A percentile compares a stretch with the other conserved stretches of the same genome.
Conservation (phyloP, 2,888 invertebrate species). For the Thereva nobilitata region DNA sequence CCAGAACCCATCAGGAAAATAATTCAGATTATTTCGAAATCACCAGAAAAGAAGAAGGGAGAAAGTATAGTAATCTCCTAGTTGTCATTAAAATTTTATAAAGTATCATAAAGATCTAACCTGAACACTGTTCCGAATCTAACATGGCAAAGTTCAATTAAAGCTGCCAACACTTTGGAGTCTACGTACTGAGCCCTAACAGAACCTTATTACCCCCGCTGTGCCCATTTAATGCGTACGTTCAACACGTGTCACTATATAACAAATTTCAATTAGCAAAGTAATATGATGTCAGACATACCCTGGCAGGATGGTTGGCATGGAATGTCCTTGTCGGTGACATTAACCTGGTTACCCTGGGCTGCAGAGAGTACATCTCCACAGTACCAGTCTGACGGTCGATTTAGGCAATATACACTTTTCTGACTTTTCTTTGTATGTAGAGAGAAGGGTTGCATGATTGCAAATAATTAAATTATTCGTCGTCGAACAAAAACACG, state of each 20-base stretch:
- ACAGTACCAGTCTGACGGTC: conserved; percentile 8
- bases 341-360: conserved; percentile 27
- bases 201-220: conserved; percentile 33
- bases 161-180: conserved; percentile 12
- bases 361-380: conserved; percentile 20
- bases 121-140: too few relatives aligned
- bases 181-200: conserved; percentile 19
- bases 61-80: too few relatives aligned
- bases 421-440: background rate
- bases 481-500: conserved; percentile 1
- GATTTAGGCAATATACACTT: background rate
- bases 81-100: too few relatives aligned
- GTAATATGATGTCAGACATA: conserved; percentile 36
- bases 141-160: background rate
- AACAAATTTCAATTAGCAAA: conserved; percentile 36
- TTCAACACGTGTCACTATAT: conserved; percentile 35
- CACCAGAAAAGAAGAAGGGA: too few relatives aligned
- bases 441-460: conserved; percentile 15
- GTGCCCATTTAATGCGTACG: conserved; percentile 29
- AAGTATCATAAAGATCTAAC: too few relatives aligned
- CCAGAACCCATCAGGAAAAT: too few relatives aligned
- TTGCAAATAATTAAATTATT: conserved; percentile 34
- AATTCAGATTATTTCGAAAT: too few relatives aligned
- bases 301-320: conserved; percentile 26
- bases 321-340: conserved; percentile 24